phyloP scores from a whole-genome alignment of 2,797 vertebrate species.

The Petrocephalus sullivani region DNA sequence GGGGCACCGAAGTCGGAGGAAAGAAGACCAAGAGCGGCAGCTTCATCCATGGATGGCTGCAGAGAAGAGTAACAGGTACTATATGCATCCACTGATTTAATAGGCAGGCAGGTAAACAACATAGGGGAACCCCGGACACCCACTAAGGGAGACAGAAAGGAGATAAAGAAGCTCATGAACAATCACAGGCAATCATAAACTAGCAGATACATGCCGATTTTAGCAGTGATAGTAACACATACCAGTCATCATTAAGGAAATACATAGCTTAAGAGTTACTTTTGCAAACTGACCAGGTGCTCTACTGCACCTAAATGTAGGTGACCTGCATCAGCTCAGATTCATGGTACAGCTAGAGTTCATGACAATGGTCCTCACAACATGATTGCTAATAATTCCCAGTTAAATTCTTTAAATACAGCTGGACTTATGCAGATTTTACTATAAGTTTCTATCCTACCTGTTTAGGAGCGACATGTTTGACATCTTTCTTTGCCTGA shows the following conservation, averaged over 20 bases:
- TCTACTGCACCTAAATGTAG: not conserved
- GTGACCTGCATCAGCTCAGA: not conserved
- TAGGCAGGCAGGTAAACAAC: not conserved
- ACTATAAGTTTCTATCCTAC: conserved; percentile 33
- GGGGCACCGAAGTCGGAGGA: conserved; percentile 51
- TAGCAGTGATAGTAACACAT: not conserved
- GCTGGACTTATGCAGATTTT: not conserved
- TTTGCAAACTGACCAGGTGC: not conserved
- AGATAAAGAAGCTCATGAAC: not conserved
- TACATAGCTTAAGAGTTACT: not conserved
- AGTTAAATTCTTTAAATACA: not conserved
- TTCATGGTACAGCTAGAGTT: not conserved
- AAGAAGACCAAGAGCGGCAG: conserved; percentile 55
- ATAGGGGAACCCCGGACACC: not conserved
- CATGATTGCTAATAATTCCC: not conserved
- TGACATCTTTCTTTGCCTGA: not conserved
- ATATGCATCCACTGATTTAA: not conserved
- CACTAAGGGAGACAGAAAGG: conserved; percentile 21
- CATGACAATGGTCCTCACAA: not conserved
- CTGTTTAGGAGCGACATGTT: conserved; percentile 41
- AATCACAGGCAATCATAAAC: not conserved
- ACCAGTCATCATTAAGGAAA: conserved; percentile 50
- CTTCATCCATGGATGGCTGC: conserved; percentile 52
- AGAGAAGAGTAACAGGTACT: not conserved
- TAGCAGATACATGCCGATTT: not conserved